These are phyloP conservation scores for Limulus polyphemus DNA, from an alignment of 2,888 invertebrate species.

Conservation along the genomic window DNA sequence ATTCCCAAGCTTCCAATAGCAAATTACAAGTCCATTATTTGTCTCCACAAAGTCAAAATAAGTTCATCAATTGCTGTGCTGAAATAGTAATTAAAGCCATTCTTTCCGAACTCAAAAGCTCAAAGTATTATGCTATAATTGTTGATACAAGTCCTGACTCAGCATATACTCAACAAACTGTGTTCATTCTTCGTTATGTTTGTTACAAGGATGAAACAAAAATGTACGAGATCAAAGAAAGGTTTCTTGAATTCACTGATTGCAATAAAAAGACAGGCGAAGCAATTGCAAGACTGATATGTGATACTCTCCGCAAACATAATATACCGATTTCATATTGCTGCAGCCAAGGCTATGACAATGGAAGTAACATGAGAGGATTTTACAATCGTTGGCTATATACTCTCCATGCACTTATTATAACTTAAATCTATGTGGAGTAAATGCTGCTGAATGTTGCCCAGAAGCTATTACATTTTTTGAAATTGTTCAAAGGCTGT, in stretches of 20 bases:
- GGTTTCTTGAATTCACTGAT: not conserved
- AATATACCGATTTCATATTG: constrained; percentile 4
- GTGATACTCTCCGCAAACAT: not conserved
- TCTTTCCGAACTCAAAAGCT: too few relatives aligned
- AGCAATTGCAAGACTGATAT: not conserved
- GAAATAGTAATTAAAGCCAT: too few relatives aligned
- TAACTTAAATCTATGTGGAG: constrained; percentile 4
- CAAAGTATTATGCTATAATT: too few relatives aligned
- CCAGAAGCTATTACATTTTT: constrained; percentile 3
- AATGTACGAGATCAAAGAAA: not conserved
- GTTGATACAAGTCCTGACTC: too few relatives aligned
- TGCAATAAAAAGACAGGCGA: not conserved
- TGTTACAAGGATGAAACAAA: too few relatives aligned
- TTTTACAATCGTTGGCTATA: not conserved
- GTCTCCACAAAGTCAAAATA: constrained; percentile 3
- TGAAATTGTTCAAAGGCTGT: constrained; percentile 4
- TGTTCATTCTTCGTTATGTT: too few relatives aligned
- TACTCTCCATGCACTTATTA: constrained; percentile 1
- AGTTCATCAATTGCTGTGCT: constrained; percentile 8
- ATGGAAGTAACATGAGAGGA: constrained; percentile 11
- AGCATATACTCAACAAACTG: too few relatives aligned
- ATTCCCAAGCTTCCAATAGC: not conserved
- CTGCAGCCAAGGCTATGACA: constrained; percentile 13
- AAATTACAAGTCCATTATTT: constrained; percentile 2
- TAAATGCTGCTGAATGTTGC: constrained; percentile 2